Evolutionary conservation across 2,797 vertebrate species (phyloP).

Genomic region (Thalassophryne amazonica): DNA sequence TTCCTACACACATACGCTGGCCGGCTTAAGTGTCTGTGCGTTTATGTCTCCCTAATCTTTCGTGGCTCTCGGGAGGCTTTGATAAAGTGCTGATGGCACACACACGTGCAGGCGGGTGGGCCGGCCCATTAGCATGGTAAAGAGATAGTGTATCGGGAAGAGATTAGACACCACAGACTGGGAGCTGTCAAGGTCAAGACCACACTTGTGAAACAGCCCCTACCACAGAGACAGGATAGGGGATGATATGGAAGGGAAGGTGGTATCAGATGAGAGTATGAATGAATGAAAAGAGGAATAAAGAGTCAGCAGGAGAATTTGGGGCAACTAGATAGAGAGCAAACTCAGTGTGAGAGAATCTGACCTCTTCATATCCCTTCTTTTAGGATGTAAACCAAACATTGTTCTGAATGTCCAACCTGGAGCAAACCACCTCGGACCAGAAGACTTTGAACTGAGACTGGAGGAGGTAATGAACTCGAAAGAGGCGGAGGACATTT

Average conservation of each 20-base stretch:
- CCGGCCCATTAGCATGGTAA: constrained; percentile 78
- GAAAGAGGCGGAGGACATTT: not conserved
- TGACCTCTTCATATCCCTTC: not conserved
- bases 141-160: constrained; percentile 76
- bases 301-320: constrained; percentile 4
- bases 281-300: constrained; percentile 29
- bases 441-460: constrained; percentile 80
- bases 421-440: constrained; percentile 83
- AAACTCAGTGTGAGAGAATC: no score
- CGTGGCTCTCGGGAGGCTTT: constrained; percentile 65
- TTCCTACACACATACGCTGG: constrained; percentile 38
- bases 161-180: constrained; percentile 78
- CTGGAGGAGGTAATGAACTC: constrained; percentile 83
- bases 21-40: constrained; percentile 46
- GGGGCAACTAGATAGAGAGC: not conserved
- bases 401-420: constrained; percentile 85
- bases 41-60: constrained; percentile 66
- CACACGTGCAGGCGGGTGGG: constrained; percentile 52
- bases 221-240: constrained; percentile 39
- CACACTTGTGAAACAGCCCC: constrained; percentile 73
- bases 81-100: constrained; percentile 81
- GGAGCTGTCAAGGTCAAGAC: constrained; percentile 82
- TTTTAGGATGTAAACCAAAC: constrained; percentile 62
- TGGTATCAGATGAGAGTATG: constrained; percentile 32
- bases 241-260: constrained; percentile 27